Evolutionary conservation across 2,797 vertebrate species (phyloP), one percentile per base, ranked within the genome.

Genomic region (Tadarida brasiliensis): DNA sequence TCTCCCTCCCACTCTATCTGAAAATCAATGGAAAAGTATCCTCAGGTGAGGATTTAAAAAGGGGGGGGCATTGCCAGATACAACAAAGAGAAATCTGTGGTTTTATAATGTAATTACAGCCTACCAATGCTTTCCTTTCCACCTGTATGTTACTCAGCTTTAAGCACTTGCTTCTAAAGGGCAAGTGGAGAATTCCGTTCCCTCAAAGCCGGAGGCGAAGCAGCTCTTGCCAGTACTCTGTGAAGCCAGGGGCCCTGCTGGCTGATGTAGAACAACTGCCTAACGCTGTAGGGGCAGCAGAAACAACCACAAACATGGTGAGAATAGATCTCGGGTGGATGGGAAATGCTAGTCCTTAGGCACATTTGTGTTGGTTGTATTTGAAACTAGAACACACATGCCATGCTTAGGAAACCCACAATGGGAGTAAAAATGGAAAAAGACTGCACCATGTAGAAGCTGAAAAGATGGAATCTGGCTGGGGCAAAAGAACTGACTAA

Each of bases 41-140:
- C 39, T 44, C 39, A 44, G 39, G 3, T 44, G 7, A 44, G 39
- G 7, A 44, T 44, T 44, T 5, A 93, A 93, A 92, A 78, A 70
- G 74, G 35, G 39, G 39, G 39, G 39, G 39, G 39, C 68, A 78
- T 80, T 65, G 70, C 22, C 57, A 35, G 76, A 82, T 59, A 63
- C 24, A 54, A 77, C 73, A 51, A 80, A 93, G 86, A 86, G 78
- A 92, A 89, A 77, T 63, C 6, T 76, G 87, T 84, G 86, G 86
- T 94, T 91, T 68, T 88, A 76, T 82, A 94, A 94, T 61, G 77
- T 80, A 96, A 96, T 94, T 86, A 67, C 15, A 80, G 73, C 83
- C 67, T 78, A 33, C 78, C 77, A 35, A 76, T 71, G 54, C 73
- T 65, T 91, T 92, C 90, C 61, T 96, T 82, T 85, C 63, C 7